Base-by-base conservation (phyloP, 2,888 invertebrate genomes). In the Cacoxenus indagator region DNA sequence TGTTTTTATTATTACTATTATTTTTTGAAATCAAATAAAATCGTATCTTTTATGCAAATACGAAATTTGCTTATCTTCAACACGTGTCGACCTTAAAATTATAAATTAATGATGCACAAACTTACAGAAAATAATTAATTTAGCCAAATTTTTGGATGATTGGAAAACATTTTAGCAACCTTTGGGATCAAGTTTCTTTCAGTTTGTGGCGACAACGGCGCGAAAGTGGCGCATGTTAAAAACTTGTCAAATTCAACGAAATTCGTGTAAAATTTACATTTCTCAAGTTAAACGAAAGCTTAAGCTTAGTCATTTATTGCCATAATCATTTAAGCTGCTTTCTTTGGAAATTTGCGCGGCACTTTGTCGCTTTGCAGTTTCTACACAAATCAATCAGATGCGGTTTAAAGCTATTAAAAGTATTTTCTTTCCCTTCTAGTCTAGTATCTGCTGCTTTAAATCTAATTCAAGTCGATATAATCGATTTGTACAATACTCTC, bases 41-140 rank as follows among this genome's bases (percentile, higher is more conserved):
- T 2, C 51, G 48, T 64, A 51, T 48, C 64, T 64, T n/a, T 19
- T 48, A 62, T 43, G 43, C 61, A 62, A 62, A 62, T 62, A 14
- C 24, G n/a, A 24, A 61, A 24, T 54, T 26, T 2, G 26, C n/a
- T 26, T 29, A 3, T 27, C 14, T 19, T n/a, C 29, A 29, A 17
- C 4, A 19, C 17, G 27, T 17, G 17, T 57, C 29, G 22, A 14
- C 57, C 43, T 27, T 5, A 27, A 51, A 64, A 70, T n/a, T n/a
- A n/a, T n/a, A n/a, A n/a, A n/a, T n/a, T n/a, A n/a, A n/a, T n/a
- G n/a, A n/a, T 1, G 14, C 37, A 37, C 1, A 37, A 37, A 31
- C 8, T 11, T 8, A 37, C 37, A 37, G 37, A 2, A 37, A 37
- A 37, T 5, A 37, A 37, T 11, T 11, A 37, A 4, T 37, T 37